Base-by-base conservation (phyloP, 2,888 invertebrate genomes). In the Volucella inanis region DNA sequence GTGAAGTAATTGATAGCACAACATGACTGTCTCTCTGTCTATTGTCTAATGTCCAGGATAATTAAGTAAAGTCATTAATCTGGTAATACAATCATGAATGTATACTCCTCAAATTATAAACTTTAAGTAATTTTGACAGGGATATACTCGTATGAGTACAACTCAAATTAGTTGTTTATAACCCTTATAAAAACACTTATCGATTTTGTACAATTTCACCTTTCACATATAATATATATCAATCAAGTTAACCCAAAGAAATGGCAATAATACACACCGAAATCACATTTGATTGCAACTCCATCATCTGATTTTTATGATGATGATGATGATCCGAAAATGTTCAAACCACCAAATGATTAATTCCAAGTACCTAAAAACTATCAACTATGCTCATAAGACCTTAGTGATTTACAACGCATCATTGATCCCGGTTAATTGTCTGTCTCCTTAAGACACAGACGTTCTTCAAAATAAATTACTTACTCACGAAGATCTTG, bases 381-480 rank as follows among this genome's bases (percentile, higher is more conserved):
- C n/a, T 43, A 38, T 47, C 49, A 75, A 59, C 50, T 68, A 39
- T 55, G 31, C 31, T 38, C 38, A 38, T 61, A 50, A 49, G 45
- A 43, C 59, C 47, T 65, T 65, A 82, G 31, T 79, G 70, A 84
- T 84, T 84, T 84, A 84, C 75, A 65, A 43, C 75, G 55, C 54
- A 75, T 61, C 83, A 78, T 83, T 74, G 78, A 84, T 79, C 79
- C 70, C 68, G 74, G 59, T 74, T 75, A 78, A 52, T 47, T 72
- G 39, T 70, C 65, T 55, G 50, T 54, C 65, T 55, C 55, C 61
- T 62, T 57, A 31, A 64, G 55, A 50, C 68, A 57, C 78, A 74
- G 75, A 59, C 61, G 75, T 59, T 75, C 74, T 22, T n/a, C 68
- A 67, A 74, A 74, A 79, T 84, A 79, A 84, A 84, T 84, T 79